phyloP scores from a whole-genome alignment of 2,888 invertebrate species.

The Diarsia dahlii region DNA sequence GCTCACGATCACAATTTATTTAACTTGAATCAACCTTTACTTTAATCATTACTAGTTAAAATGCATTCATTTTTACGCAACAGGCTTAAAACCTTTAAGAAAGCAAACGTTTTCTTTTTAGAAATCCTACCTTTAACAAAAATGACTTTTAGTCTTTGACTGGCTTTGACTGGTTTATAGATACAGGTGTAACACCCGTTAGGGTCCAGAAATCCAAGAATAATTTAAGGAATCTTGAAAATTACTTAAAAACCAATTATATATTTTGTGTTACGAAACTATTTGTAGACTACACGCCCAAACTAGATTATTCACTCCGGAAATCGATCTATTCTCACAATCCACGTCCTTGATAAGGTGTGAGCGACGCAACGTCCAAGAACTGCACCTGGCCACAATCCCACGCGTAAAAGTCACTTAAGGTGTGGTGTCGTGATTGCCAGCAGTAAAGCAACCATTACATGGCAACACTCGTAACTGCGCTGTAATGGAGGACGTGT shows the following conservation, averaged over 20 bases:
- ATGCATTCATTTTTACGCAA: no score
- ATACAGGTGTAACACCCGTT: neutral
- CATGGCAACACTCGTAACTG: conserved; percentile 38
- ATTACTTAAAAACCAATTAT: neutral
- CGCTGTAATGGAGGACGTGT: conserved; percentile 23
- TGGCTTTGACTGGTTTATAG: no score
- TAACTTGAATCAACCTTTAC: neutral
- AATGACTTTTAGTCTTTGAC: no score
- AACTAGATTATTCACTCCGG: neutral
- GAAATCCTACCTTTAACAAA: no score
- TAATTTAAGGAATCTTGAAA: neutral
- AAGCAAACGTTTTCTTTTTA: no score
- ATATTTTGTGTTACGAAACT: neutral
- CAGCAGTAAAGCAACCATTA: conserved; percentile 42
- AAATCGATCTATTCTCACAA: conserved; percentile 22
- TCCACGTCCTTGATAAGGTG: conserved; percentile 23
- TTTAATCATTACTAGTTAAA: no score
- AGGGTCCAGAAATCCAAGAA: neutral
- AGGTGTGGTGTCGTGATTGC: conserved; percentile 41
- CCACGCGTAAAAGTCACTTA: conserved; percentile 30
- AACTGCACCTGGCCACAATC: conserved; percentile 43
- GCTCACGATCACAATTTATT: neutral
- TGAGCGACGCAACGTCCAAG: conserved; percentile 16
- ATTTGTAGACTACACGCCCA: neutral
- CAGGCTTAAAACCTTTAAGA: no score